Percentiles rank a stretch among this genome's conserved stretches.
Evolutionary conservation across 2,888 invertebrate genomes (phyloP).

Genomic region (Phalera bucephala): DNA sequence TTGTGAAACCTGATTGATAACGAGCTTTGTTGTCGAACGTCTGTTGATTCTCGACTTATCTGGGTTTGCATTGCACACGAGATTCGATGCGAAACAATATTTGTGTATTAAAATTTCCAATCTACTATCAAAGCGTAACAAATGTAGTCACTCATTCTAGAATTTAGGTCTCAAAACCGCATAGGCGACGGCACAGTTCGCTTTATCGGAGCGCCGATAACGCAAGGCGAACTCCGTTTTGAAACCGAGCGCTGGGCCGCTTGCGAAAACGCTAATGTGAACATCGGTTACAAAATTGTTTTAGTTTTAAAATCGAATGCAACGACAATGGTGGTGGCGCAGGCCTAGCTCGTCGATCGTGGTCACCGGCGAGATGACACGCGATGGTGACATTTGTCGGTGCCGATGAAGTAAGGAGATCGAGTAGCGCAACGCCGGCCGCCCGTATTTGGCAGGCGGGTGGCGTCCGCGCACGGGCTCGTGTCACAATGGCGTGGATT

Average conservation of each 20-base stretch:
- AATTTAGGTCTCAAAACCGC: constrained; percentile 77
- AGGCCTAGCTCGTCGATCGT: constrained; percentile 25
- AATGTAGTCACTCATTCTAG: constrained; percentile 36
- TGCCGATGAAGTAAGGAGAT: constrained; percentile 58
- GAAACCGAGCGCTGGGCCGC: constrained; percentile 79
- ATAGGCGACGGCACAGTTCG: constrained; percentile 67
- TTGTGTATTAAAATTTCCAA: constrained; percentile 10
- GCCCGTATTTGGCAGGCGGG: constrained; percentile 72
- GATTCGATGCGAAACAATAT: constrained; percentile 10
- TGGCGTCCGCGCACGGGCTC: constrained; percentile 52
- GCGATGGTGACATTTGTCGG: constrained; percentile 44
- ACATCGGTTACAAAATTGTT: constrained; percentile 82
- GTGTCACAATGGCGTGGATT: constrained; percentile 79
- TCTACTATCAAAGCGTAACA: constrained; percentile 17
- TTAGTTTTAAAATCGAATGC: constrained; percentile 77
- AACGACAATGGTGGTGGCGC: constrained; percentile 45
- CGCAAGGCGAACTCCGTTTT: constrained; percentile 78
- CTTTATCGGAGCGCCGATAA: constrained; percentile 80
- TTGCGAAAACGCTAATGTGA: constrained; percentile 84
- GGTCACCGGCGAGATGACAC: constrained; percentile 27
- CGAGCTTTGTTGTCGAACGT: constrained; percentile 25
- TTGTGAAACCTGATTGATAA: constrained; percentile 62
- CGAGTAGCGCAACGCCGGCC: constrained; percentile 59
- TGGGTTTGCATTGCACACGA: constrained; percentile 2
- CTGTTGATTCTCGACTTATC: constrained; percentile 26